Evolutionary conservation across 2,888 invertebrate genomes (phyloP).

Genomic region (Agrypnus murinus): DNA sequence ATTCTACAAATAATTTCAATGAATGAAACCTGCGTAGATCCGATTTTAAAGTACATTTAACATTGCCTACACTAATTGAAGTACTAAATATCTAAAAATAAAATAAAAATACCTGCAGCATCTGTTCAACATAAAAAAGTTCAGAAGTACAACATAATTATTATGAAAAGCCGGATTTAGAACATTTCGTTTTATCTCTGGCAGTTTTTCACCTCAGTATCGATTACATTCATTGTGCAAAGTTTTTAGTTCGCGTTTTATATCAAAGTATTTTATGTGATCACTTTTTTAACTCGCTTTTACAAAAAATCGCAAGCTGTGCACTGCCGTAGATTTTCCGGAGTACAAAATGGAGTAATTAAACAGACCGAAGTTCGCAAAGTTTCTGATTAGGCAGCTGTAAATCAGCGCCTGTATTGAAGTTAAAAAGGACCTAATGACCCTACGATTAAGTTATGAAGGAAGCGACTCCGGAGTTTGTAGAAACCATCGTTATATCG

Average conservation of each 20-base stretch:
- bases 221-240: conserved; percentile 13
- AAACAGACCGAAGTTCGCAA: conserved; percentile 57
- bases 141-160: too few relatives aligned
- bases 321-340: conserved; percentile 43
- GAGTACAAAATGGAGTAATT: conserved; percentile 45
- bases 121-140: too few relatives aligned
- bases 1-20: too few relatives aligned
- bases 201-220: conserved; percentile 7
- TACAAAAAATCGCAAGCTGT: conserved; percentile 43
- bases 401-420: conserved; percentile 63
- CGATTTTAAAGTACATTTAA: too few relatives aligned
- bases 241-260: conserved; percentile 21
- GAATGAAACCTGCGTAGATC: too few relatives aligned
- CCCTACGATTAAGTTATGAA: conserved; percentile 62
- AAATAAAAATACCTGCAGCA: too few relatives aligned
- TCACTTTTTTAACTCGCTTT: conserved; percentile 31
- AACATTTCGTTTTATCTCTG: not conserved
- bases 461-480: conserved; percentile 33
- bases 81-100: too few relatives aligned
- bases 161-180: too few relatives aligned
- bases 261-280: conserved; percentile 25
- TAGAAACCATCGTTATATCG: conserved; percentile 37
- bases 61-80: too few relatives aligned
- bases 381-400: conserved; percentile 63
- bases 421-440: conserved; percentile 63